phyloP scores from a whole-genome alignment of 2,113 vertebrate species.

The Solenodon paradoxus region DNA sequence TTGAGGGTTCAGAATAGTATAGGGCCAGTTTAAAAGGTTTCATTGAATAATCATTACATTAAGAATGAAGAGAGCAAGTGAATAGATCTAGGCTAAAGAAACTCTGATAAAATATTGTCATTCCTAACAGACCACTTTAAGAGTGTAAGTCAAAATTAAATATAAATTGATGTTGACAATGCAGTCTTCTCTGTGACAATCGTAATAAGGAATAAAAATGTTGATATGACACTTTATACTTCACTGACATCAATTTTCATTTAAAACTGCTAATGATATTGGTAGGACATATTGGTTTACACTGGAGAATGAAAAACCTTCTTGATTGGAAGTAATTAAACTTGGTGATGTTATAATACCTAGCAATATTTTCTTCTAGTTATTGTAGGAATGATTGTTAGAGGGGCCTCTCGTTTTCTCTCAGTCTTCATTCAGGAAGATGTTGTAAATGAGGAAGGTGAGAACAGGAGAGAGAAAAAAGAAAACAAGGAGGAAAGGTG shows the following conservation, averaged over 20 bases:
- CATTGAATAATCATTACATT: slow-evolving; percentile 31
- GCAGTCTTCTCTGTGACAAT: background rate
- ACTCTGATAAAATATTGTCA: background rate
- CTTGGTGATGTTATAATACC: background rate
- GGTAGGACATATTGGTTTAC: background rate
- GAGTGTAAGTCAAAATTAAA: background rate
- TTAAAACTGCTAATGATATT: background rate
- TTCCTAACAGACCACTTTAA: background rate
- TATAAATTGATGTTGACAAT: background rate
- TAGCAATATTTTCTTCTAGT: background rate
- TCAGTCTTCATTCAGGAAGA: background rate
- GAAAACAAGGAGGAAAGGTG: background rate
- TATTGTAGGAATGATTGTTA: background rate
- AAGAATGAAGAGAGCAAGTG: slow-evolving; percentile 9
- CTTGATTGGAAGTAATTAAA: background rate
- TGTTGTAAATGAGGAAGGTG: background rate
- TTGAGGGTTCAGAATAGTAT: background rate
- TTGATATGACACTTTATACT: background rate
- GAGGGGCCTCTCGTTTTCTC: background rate
- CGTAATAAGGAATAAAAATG: background rate
- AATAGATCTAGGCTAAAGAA: background rate
- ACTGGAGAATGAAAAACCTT: background rate
- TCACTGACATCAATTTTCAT: background rate
- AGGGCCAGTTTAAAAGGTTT: slow-evolving; percentile 37
- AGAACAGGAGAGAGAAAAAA: background rate